These are phyloP conservation scores for Drosophila murphyi DNA, from an alignment of 1,140 invertebrate genomes.

Conservation along the genomic window DNA sequence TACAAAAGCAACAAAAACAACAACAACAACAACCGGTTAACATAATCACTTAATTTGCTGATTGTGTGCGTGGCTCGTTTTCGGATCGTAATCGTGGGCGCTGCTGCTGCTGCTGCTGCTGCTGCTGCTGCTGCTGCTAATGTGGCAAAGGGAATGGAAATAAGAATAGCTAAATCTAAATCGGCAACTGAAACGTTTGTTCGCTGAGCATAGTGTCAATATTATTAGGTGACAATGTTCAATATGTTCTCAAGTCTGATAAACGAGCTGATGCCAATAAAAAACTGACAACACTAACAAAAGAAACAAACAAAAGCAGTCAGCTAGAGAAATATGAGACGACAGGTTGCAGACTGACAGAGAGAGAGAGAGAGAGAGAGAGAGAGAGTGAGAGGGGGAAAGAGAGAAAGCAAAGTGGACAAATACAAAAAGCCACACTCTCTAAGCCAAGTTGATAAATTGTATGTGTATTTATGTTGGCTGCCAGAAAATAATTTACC, in stretches of 20 bases:
- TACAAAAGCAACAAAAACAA: conserved; percentile 20
- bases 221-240: conserved; percentile 80
- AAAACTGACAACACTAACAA: conserved; percentile 40
- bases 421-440: conserved; percentile 33
- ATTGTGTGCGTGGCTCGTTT: conserved; percentile 70
- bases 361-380: not conserved
- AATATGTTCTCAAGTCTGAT: conserved; percentile 67
- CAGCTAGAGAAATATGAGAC: conserved; percentile 8
- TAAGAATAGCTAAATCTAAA: conserved; percentile 26
- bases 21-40: conserved; percentile 66
- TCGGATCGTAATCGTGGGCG: conserved; percentile 63
- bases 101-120: not conserved
- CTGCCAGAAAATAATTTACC: conserved; percentile 75
- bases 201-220: conserved; percentile 67
- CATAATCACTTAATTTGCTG: conserved; percentile 81
- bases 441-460: conserved; percentile 78
- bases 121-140: too few relatives aligned
- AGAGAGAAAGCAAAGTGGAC: conserved; percentile 40
- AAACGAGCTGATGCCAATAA: conserved; percentile 67
- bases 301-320: conserved; percentile 16
- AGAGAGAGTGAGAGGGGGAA: conserved; percentile 1
- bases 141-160: not conserved
- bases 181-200: conserved; percentile 5
- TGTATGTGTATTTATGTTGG: conserved; percentile 75
- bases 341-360: not conserved